Percentiles rank a stretch among this genome's conserved stretches.
Conservation (phyloP, 2,113 vertebrate genomes). For the Trematomus loennbergii region DNA sequence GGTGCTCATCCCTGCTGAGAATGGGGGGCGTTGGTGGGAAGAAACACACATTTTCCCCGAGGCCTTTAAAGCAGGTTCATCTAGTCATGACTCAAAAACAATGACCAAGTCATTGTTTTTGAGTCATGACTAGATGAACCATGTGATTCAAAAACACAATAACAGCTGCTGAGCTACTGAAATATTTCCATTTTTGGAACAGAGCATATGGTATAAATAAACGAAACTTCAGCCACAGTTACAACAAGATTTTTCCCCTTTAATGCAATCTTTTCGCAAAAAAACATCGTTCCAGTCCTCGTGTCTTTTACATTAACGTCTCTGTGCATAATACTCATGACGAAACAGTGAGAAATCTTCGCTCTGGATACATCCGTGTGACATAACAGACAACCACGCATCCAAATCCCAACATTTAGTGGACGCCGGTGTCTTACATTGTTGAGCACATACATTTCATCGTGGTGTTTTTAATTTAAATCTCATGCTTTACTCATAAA, state of each 20-base stretch:
- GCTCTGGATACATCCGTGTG: constrained; percentile 37
- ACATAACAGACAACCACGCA: constrained; percentile 47
- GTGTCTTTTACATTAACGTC: constrained; percentile 52
- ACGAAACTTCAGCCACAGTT: constrained; percentile 26
- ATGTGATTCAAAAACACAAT: not conserved
- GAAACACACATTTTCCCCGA: not conserved
- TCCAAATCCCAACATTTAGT: constrained; percentile 14
- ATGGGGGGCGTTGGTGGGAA: not conserved
- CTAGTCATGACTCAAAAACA: not conserved
- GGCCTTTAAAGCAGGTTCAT: not conserved
- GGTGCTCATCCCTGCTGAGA: constrained; percentile 34
- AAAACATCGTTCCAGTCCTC: constrained; percentile 70
- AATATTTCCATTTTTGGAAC: not conserved
- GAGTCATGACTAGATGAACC: too few species aligned
- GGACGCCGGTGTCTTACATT: not conserved
- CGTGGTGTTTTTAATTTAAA: not conserved
- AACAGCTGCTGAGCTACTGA: not conserved
- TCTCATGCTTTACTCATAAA: constrained; percentile 3
- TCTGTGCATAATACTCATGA: constrained; percentile 65
- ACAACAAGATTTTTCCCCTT: constrained; percentile 59
- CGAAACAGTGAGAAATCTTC: constrained; percentile 51
- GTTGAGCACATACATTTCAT: constrained; percentile 17
- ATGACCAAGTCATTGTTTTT: too few species aligned
- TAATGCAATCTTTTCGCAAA: constrained; percentile 70
- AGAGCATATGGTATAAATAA: not conserved